Base-by-base conservation (phyloP, 2,797 vertebrate genomes). In the Propithecus deckenii region DNA sequence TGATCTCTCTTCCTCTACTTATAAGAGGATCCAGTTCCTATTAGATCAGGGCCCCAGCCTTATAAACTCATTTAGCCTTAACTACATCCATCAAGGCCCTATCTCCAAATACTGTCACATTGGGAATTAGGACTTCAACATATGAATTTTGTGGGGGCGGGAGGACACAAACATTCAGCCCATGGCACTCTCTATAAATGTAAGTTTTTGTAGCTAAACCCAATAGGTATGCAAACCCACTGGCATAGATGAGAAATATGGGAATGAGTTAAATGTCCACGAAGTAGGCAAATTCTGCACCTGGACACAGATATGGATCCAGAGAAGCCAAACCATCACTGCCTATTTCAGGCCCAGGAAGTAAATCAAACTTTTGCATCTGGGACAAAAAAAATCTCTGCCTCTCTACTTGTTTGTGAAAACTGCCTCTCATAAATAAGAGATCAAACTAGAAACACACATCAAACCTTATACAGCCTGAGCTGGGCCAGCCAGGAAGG, bases 351-450 rank as follows among this genome's bases (percentile, higher is more conserved):
- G 55, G 94, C 75, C 84, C 55, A 67, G 85, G 83, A 83, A 74
- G 32, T 69, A 91, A 95, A 86, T 25, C 88, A 92, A 65, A 43
- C 38, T 41, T 94, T 83, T 90, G 22, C 86, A 14, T 63, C 80
- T 89, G 41, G n/a, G 69, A 86, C 3, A 0, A 41, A 84, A 93
- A 28, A 61, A 14, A 65, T 88, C 32, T 59, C 25, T 3, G 15
- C 43, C 92, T 96, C 86, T 87, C 69, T 46, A 72, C 87, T 35
- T 76, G 83, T 67, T 96, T 96, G 32, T 94, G 76, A 97, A 93
- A 97, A 92, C n/a, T 35, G 30, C 30, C 67, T 38, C 23, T 95
- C 85, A 92, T 84, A 93, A 98, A 94, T 25, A 97, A 86, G 74
- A 97, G 57, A 89, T 96, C 71, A 96, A 94, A 87, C 30, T 32